Conservation (phyloP, 2,113 vertebrate genomes). For the Monopterus albus region DNA sequence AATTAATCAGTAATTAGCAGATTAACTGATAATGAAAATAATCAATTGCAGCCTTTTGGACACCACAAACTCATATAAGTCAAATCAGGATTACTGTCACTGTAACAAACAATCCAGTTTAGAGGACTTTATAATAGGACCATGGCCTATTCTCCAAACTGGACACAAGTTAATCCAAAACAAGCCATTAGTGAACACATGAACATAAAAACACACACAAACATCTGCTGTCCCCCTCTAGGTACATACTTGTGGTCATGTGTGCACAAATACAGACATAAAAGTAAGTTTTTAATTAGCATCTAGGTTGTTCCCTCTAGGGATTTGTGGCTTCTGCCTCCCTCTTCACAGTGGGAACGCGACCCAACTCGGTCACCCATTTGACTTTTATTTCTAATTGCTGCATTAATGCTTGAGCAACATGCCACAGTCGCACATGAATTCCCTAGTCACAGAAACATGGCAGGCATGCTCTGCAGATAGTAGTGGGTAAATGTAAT, state of each 20-base stretch:
- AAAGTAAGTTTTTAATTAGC: slow-evolving; percentile 67
- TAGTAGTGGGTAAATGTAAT: slow-evolving; percentile 21
- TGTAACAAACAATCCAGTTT: too few species aligned
- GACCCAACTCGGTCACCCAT: slow-evolving; percentile 54
- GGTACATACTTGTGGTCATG: slow-evolving; percentile 4
- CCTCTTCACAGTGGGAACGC: slow-evolving; percentile 49
- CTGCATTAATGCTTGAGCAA: slow-evolving; percentile 50
- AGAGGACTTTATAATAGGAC: slow-evolving; percentile 7
- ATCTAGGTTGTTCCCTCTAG: slow-evolving; percentile 47
- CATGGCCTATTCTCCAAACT: not conserved
- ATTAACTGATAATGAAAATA: too few species aligned
- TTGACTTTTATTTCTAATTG: slow-evolving; percentile 65
- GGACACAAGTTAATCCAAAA: slow-evolving; percentile 38
- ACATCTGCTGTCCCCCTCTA: slow-evolving; percentile 32
- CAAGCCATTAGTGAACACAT: not conserved
- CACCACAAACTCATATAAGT: too few species aligned
- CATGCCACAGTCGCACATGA: slow-evolving; percentile 16
- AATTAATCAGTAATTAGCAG: too few species aligned
- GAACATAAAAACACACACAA: not conserved
- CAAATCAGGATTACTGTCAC: too few species aligned
- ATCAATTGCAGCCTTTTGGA: too few species aligned
- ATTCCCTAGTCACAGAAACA: slow-evolving; percentile 19
- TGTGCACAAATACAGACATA: slow-evolving; percentile 43
- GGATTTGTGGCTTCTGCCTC: slow-evolving; percentile 62
- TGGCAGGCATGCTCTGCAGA: slow-evolving; percentile 15